Conservation (phyloP, 1,140 invertebrate species). For the Hycleus phaleratus region DNA sequence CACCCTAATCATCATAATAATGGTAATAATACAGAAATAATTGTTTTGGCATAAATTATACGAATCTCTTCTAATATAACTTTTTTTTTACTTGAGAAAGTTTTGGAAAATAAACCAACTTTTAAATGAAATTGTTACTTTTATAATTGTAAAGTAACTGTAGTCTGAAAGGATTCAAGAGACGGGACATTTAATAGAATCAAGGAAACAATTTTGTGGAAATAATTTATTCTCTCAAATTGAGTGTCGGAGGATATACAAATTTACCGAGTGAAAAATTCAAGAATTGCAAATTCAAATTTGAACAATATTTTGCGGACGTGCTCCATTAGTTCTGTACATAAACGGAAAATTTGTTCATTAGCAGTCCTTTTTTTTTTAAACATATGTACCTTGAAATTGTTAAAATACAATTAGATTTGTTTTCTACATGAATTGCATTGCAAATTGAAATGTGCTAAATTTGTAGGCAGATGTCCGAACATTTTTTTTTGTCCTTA, state of each 20-base stretch:
- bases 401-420: too few species aligned
- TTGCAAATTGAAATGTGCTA: background rate
- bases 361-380: too few species aligned
- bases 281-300: constrained; percentile 11
- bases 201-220: constrained; percentile 1
- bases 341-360: too few species aligned
- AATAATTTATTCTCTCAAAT: constrained; percentile 7
- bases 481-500: background rate
- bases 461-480: background rate
- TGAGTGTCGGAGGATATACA: constrained; percentile 3
- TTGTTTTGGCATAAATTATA: background rate
- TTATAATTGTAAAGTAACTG: too few species aligned
- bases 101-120: background rate
- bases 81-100: background rate
- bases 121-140: background rate
- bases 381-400: too few species aligned
- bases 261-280: constrained; percentile 13
- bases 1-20: background rate
- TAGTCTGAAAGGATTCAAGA: too few species aligned
- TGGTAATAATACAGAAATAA: constrained; percentile 4
- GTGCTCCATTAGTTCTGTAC: background rate
- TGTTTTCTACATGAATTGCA: background rate
- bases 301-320: background rate
- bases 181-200: constrained; percentile 1
- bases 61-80: background rate